Evolutionary conservation across 2,888 invertebrate genomes (phyloP).

Genomic region (Zaprionus obscuricornis): DNA sequence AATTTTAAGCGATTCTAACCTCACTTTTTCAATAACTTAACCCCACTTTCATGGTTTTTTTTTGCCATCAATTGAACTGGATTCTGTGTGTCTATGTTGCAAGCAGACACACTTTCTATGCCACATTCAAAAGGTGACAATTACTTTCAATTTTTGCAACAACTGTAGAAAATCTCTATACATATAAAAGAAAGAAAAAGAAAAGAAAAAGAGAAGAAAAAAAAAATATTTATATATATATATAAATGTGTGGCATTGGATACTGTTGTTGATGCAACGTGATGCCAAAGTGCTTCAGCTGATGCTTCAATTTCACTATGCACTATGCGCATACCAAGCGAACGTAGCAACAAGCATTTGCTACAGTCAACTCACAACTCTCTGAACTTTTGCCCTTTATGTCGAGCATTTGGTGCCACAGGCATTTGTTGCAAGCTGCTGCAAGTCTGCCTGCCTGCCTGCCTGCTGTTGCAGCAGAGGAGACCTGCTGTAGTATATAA

Average conservation of each 20-base stretch:
- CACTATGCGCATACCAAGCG: conserved; percentile 26
- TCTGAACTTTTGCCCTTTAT: conserved; percentile 76
- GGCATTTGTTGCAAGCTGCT: conserved; percentile 38
- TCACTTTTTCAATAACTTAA: conserved; percentile 9
- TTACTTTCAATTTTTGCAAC: conserved; percentile 70
- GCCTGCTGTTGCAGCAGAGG: conserved; percentile 9
- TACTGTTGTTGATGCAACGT: conserved; percentile 37
- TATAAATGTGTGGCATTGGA: conserved; percentile 4
- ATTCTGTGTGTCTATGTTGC: conserved; percentile 4
- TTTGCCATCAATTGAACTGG: conserved; percentile 21
- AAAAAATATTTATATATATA: conserved; percentile 18
- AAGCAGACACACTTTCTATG: conserved; percentile 51
- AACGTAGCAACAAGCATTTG: conserved; percentile 47
- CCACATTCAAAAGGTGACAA: conserved; percentile 62
- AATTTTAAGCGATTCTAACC: too few relatives aligned
- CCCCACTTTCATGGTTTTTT: conserved; percentile 32
- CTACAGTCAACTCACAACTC: conserved; percentile 70
- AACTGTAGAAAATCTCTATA: conserved; percentile 32
- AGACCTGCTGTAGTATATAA: conserved; percentile 50
- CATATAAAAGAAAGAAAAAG: conserved; percentile 5
- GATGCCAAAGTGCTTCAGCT: conserved; percentile 46
- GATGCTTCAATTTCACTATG: conserved; percentile 54
- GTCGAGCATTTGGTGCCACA: conserved; percentile 69
- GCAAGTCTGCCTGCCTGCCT: too few relatives aligned
- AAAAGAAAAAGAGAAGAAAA: too few relatives aligned